Conservation (phyloP, 2,113 vertebrate genomes). For the Gasterosteus nipponicus region DNA sequence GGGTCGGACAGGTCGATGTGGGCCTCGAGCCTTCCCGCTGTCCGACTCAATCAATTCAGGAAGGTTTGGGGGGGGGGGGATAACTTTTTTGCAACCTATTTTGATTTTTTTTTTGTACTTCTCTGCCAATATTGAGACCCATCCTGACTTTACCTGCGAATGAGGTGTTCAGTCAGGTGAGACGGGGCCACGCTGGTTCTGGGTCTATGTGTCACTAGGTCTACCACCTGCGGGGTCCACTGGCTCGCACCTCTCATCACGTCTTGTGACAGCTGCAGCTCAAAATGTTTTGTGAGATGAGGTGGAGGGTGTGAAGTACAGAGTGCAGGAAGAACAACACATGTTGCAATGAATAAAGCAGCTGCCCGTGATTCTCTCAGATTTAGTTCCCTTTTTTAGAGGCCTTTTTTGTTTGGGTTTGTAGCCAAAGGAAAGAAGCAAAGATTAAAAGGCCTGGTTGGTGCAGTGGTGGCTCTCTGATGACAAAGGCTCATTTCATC, state of each 20-base stretch:
- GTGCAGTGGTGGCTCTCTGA: conserved; percentile 10
- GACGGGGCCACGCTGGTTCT: background rate
- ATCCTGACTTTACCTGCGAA: background rate
- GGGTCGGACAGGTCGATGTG: conserved; percentile 18
- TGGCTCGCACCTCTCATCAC: background rate
- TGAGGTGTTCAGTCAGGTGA: background rate
- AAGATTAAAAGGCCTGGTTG: background rate
- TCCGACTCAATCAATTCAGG: background rate
- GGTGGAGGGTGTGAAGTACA: background rate
- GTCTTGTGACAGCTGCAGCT: background rate
- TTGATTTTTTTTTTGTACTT: background rate
- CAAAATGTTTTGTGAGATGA: background rate
- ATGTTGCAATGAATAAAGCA: background rate
- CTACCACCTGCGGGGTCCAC: background rate
- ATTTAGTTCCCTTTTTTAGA: background rate
- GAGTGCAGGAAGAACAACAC: background rate
- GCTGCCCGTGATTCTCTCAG: background rate
- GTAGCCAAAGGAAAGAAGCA: background rate
- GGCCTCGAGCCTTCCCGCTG: background rate
- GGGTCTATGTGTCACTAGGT: background rate
- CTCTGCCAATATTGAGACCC: too few relatives aligned
- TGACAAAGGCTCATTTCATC: conserved; percentile 63
- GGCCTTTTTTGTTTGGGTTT: background rate
- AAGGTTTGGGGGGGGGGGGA: background rate
- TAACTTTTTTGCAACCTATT: background rate